Evolutionary conservation across 2,797 vertebrate genomes (phyloP).

Genomic region (Arnoldichthys spilopterus): DNA sequence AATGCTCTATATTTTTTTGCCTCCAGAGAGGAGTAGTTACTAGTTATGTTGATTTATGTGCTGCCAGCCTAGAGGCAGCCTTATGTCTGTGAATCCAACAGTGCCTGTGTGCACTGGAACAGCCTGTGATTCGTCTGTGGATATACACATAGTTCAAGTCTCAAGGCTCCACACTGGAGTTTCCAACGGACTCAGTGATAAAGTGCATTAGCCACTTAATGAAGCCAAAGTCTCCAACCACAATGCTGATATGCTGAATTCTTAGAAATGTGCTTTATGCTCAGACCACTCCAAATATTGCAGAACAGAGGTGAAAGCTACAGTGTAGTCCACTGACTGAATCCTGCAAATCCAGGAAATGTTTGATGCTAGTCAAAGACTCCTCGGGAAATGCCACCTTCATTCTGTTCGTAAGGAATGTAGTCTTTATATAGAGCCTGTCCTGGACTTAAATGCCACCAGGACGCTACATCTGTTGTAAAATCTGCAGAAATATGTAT

Average conservation of each 20-base stretch:
- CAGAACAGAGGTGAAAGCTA: background rate
- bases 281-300: background rate
- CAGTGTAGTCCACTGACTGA: background rate
- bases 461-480: background rate
- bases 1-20: slow-evolving; percentile 13
- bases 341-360: slow-evolving; percentile 8
- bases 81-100: background rate
- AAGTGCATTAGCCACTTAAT: slow-evolving; percentile 43
- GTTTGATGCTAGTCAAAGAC: background rate
- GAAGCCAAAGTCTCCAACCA: slow-evolving; percentile 1
- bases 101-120: background rate
- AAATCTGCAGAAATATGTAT: background rate
- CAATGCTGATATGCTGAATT: background rate
- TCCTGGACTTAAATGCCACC: background rate
- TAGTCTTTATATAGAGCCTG: background rate
- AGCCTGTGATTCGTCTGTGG: background rate
- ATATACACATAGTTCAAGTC: background rate
- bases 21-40: slow-evolving; percentile 17
- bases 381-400: background rate
- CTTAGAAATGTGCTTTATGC: background rate
- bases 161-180: background rate
- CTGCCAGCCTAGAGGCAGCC: background rate
- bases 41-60: background rate
- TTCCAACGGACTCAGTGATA: slow-evolving; percentile 24
- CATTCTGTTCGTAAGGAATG: background rate